These are phyloP conservation scores for Ommatoiulus sabulosus DNA, from an alignment of 2,888 invertebrate species.

Conservation along the genomic window DNA sequence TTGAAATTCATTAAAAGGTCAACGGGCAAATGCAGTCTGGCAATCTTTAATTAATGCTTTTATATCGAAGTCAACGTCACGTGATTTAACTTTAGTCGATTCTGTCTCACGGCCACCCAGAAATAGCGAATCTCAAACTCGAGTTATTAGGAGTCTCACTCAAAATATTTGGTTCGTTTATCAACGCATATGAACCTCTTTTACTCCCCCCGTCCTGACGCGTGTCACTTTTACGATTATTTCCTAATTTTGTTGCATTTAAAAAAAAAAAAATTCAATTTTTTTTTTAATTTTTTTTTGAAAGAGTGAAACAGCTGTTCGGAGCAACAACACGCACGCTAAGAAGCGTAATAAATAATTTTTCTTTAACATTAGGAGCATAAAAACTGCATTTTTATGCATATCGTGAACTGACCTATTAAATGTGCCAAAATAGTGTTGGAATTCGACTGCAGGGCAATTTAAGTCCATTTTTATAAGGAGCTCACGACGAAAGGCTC, in stretches of 20 bases:
- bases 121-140: not conserved
- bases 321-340: not conserved
- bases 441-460: constrained; percentile 46
- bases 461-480: not conserved
- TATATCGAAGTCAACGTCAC: not conserved
- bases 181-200: no score
- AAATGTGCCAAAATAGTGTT: constrained; percentile 41
- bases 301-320: constrained; percentile 13
- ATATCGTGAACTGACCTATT: constrained; percentile 47
- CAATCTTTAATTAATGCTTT: constrained; percentile 35
- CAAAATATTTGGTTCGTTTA: constrained; percentile 16
- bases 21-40: constrained; percentile 35
- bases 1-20: constrained; percentile 37
- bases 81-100: not conserved
- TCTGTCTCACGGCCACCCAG: constrained; percentile 42
- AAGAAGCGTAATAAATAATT: constrained; percentile 32
- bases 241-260: constrained; percentile 23
- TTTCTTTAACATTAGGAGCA: not conserved
- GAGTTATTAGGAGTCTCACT: not conserved
- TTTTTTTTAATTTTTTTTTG: no score
- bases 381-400: constrained; percentile 41
- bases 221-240: constrained; percentile 41
- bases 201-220: not conserved
- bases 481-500: constrained; percentile 28
- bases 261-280: not conserved